phyloP scores from a whole-genome alignment of 1,140 invertebrate genomes.

The Drosophila carrolli region DNA sequence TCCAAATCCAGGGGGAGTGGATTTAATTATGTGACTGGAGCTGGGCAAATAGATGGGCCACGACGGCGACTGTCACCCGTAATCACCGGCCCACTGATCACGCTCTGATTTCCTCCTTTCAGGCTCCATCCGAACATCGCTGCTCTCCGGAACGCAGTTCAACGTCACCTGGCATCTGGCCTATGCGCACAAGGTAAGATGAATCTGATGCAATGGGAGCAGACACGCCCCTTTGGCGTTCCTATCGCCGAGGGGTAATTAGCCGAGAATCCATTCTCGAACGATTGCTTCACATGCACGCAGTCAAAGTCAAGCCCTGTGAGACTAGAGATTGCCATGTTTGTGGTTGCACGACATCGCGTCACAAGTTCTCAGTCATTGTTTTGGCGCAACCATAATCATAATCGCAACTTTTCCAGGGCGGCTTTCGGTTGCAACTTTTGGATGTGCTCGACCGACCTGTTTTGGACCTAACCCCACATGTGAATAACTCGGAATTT shows the following conservation, averaged over 20 bases:
- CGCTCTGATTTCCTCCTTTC: conserved; percentile 75
- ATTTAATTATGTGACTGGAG: conserved; percentile 34
- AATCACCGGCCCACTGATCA: conserved; percentile 38
- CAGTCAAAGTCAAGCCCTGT: conserved; percentile 51
- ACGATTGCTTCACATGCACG: conserved; percentile 69
- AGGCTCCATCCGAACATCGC: conserved; percentile 92
- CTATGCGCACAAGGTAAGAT: conserved; percentile 95
- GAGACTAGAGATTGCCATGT: conserved; percentile 57
- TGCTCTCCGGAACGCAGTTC: conserved; percentile 92
- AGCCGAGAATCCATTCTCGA: conserved; percentile 31
- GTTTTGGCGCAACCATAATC: conserved; percentile 41
- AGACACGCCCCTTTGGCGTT: conserved; percentile 26
- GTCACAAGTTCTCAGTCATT: conserved; percentile 79
- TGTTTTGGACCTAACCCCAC: conserved; percentile 93
- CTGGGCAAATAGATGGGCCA: conserved; percentile 36
- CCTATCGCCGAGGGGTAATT: conserved; percentile 58
- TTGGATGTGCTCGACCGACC: conserved; percentile 92
- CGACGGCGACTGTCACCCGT: conserved; percentile 32
- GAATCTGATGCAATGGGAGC: conserved; percentile 25
- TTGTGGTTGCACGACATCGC: conserved; percentile 55
- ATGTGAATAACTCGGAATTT: conserved; percentile 91
- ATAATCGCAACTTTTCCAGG: conserved; percentile 87
- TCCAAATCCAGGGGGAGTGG: conserved; percentile 28
- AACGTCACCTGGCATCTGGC: conserved; percentile 97
- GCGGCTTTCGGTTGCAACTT: conserved; percentile 93